Base-by-base conservation (phyloP, 2,113 vertebrate genomes). In the Platichthys flesus region DNA sequence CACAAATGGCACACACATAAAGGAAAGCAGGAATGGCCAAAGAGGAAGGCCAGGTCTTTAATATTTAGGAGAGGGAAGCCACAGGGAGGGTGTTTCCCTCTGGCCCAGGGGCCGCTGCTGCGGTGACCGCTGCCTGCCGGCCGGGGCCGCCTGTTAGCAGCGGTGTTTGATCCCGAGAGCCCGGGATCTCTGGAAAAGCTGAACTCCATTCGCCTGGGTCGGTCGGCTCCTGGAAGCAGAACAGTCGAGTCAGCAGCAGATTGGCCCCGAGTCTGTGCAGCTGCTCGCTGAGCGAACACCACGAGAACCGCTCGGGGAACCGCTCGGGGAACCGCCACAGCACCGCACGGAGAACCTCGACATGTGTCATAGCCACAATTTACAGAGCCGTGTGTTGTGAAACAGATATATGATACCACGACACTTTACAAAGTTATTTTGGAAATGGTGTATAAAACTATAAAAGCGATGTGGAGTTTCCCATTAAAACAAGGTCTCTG, bases 21-120 rank as follows among this genome's bases (percentile, higher is more conserved):
- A 93, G 87, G 77, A 79, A 78, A 88, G 75, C 67, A 82, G 77
- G 84, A 87, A 81, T 78, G 84, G 84, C 89, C 76, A 90, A 79
- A 91, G 82, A 74, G 83, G 87, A 93, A 93, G 90, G 87, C 88
- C 85, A 84, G 87, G 90, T 94, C 94, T 95, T 95, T 95, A 95
- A 95, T 95, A 95, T 95, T 93, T 94, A 91, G 92, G 83, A 90
- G 90, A 93, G 90, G 89, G 85, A 93, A 93, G 88, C 94, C 94
- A 76, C 94, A 95, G 88, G 64, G 88, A 94, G 94, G 94, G 94
- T 93, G 93, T 94, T 90, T 91, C 93, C 94, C 85, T 87, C 84
- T 85, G 84, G 87, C 91, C 91, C 79, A 79, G 75, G 85, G 92
- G 85, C 93, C 90, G 82, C 85, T 81, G 78, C 88, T 89, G 89